These are phyloP conservation scores for Drosophila nikananu DNA, from an alignment of 1,140 invertebrate genomes.

Conservation along the genomic window DNA sequence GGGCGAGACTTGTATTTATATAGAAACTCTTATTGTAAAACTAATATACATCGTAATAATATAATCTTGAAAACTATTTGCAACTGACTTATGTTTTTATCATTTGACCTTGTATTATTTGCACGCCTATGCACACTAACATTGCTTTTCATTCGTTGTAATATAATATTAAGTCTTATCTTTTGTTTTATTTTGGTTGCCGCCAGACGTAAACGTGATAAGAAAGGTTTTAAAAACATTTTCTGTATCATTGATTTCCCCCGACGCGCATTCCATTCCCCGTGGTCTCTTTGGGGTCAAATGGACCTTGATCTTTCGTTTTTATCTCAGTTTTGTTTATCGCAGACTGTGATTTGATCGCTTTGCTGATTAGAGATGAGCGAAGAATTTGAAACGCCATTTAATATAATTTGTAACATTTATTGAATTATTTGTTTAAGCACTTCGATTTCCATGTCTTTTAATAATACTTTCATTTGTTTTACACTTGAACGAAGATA, in stretches of 20 bases:
- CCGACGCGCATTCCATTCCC: slow-evolving; percentile 8
- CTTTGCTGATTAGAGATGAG: slow-evolving; percentile 9
- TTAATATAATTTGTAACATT: slow-evolving; percentile 40
- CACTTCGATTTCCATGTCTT: slow-evolving; percentile 60
- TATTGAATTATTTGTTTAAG: slow-evolving; percentile 52
- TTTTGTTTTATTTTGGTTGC: slow-evolving; percentile 1
- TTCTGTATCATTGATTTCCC: slow-evolving; percentile 13
- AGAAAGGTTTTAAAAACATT: slow-evolving; percentile 10
- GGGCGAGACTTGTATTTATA: slow-evolving; percentile 66
- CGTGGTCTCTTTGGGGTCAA: background rate
- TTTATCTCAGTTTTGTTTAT: slow-evolving; percentile 31
- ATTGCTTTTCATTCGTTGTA: slow-evolving; percentile 10
- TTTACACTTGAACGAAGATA: slow-evolving; percentile 60
- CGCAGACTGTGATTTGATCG: slow-evolving; percentile 14
- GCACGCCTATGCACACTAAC: slow-evolving; percentile 16
- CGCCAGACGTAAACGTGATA: slow-evolving; percentile 8
- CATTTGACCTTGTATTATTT: slow-evolving; percentile 17
- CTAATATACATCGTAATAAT: slow-evolving; percentile 72
- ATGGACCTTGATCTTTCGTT: slow-evolving; percentile 11
- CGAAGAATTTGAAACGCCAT: background rate
- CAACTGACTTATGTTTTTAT: slow-evolving; percentile 54
- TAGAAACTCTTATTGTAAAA: slow-evolving; percentile 65
- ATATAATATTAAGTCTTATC: slow-evolving; percentile 13
- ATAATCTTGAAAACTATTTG: slow-evolving; percentile 60
- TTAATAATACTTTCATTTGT: slow-evolving; percentile 73